A percentile compares a stretch with the other conserved stretches of the same genome.
These are phyloP conservation scores for Hyposoter dolosus DNA, from an alignment of 2,888 invertebrate genomes.

Conservation along the genomic window DNA sequence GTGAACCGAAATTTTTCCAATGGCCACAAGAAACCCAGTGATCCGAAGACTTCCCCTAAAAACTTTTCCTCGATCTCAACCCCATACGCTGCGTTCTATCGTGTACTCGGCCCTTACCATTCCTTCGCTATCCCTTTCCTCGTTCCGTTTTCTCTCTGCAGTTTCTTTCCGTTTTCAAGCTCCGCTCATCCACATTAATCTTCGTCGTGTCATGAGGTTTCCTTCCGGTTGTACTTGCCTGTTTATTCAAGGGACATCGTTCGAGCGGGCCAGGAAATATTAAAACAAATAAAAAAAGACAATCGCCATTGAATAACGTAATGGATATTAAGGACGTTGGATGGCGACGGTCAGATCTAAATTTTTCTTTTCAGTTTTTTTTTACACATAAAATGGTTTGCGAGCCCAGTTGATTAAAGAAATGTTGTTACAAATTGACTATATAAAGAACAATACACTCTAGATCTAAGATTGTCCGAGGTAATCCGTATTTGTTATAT, in stretches of 20 bases:
- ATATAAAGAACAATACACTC: too few species aligned
- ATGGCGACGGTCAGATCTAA: too few species aligned
- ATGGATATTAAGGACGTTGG: too few species aligned
- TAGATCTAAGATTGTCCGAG: too few species aligned
- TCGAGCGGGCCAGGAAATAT: slow-evolving; percentile 43
- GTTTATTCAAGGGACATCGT: slow-evolving; percentile 57
- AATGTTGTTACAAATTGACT: too few species aligned
- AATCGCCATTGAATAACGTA: neutral
- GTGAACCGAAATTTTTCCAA: slow-evolving; percentile 68
- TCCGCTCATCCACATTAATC: slow-evolving; percentile 63
- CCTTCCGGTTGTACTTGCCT: slow-evolving; percentile 44
- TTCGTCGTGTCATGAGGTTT: slow-evolving; percentile 64
- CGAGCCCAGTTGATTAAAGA: too few species aligned
- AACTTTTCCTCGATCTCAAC: slow-evolving; percentile 50
- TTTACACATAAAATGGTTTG: too few species aligned
- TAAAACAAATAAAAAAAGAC: neutral
- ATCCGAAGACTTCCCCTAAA: slow-evolving; percentile 49
- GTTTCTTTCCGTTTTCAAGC: slow-evolving; percentile 19
- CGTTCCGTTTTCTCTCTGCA: slow-evolving; percentile 24
- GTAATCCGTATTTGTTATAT: too few species aligned
- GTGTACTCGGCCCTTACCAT: neutral
- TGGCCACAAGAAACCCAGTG: slow-evolving; percentile 43
- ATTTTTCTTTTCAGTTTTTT: too few species aligned
- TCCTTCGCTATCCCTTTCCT: neutral
- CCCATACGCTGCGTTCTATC: slow-evolving; percentile 21